Evolutionary conservation across 2,888 invertebrate genomes (phyloP).

Genomic region (Spisula solida): DNA sequence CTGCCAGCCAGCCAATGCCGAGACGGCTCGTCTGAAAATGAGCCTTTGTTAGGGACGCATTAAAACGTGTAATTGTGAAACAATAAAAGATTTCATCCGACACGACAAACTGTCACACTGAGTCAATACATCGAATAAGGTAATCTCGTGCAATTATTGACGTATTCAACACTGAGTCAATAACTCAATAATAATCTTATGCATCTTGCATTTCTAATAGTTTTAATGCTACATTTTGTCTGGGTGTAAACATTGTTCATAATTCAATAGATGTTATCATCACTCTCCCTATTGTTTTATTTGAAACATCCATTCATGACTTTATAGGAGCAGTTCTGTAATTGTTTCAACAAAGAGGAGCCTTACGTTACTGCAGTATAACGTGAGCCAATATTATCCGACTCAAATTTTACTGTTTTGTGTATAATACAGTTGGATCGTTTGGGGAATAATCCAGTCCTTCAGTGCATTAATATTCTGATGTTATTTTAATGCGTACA

Average conservation of each 20-base stretch:
- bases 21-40: neutral
- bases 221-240: neutral
- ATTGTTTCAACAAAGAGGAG: neutral
- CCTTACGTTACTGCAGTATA: neutral
- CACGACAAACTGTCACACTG: neutral
- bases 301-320: neutral
- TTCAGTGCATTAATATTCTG: neutral
- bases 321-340: neutral
- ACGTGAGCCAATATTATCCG: neutral
- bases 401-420: neutral
- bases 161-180: slow-evolving; percentile 10
- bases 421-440: neutral
- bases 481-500: neutral
- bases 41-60: slow-evolving; percentile 8
- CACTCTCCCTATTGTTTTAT: neutral
- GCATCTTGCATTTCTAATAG: neutral
- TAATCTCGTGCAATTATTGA: slow-evolving; percentile 27
- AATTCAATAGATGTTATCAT: neutral
- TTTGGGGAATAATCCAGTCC: neutral
- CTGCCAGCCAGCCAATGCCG: neutral
- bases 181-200: slow-evolving; percentile 18
- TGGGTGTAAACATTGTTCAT: neutral
- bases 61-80: slow-evolving; percentile 10
- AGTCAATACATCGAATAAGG: neutral
- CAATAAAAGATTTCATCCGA: slow-evolving; percentile 6